Base-by-base conservation (phyloP, 2,888 invertebrate species). In the Desoria tigrina region DNA sequence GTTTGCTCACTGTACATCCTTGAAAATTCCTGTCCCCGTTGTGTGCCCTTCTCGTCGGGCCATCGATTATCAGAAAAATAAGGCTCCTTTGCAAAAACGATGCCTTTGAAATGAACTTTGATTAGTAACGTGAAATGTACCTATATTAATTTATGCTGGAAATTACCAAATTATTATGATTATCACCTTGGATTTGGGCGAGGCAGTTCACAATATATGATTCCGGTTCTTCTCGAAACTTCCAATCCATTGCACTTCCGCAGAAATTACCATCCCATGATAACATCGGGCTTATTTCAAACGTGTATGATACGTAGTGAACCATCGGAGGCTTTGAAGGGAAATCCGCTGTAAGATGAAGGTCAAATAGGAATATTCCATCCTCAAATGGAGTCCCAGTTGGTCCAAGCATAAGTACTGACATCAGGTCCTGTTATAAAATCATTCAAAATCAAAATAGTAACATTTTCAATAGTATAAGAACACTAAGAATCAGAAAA, bases 1-100 rank as follows among this genome's bases (percentile, higher is more conserved):
- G 93, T 95, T 89, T 94, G 91, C 83, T 97, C 96, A 82, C 96
- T 97, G 83, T 97, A 97, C 86, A 94, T 92, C 75, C 94, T 86
- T 1, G 94, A 94, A 83, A 95, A 95, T 80, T 96, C 95, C 45
- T 84, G 85, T 57, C 92, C 95, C 79, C 92, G 90, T 78, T 93
- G 92, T 0, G 91, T 90, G 54, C 91, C 92, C 77, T 88, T 89
- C 80, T 95, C 94, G 77, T 90, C 90, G 79, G 94, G 94, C 79
- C 94, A 96, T 6, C 94, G 95, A 18, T 95, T 94, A 81, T 96
- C 95, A 81, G 95, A 95, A 82, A 92, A 97, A 81, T 95, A 96
- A 0, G 96, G 97, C 81, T 96, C 95, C 49, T 89, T 85, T 58
- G 94, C 94, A 70, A 97, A 86, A 74, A 97, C 94, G 77, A 96